Percentiles rank a stretch among this genome's conserved stretches.
Conservation (phyloP, 1,140 invertebrate genomes). For the Halesus radiatus region DNA sequence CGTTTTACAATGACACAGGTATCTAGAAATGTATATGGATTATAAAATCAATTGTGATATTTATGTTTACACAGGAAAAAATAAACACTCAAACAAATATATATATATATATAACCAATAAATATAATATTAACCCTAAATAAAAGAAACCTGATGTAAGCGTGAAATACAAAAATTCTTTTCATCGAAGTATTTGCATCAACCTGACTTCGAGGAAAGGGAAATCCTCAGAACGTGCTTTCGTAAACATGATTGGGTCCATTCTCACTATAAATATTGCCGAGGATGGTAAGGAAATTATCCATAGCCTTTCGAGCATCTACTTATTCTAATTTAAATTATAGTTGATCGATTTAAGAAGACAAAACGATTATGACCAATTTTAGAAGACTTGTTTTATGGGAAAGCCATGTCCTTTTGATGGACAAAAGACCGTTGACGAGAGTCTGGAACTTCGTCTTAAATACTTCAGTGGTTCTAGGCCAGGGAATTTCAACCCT, state of each 20-base stretch:
- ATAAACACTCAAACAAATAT: too few species aligned
- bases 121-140: too few species aligned
- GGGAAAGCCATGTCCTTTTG: slow-evolving; percentile 49
- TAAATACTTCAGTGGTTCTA: slow-evolving; percentile 1
- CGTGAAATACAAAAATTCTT: too few species aligned
- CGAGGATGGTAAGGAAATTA: slow-evolving; percentile 1
- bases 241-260: neutral
- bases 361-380: slow-evolving; percentile 34
- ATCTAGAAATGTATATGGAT: too few species aligned
- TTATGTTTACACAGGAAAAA: too few species aligned
- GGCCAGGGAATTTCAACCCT: neutral
- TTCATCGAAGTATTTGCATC: too few species aligned
- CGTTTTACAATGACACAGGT: too few species aligned
- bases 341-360: slow-evolving; percentile 9
- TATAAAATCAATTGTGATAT: too few species aligned
- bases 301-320: neutral
- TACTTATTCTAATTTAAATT: slow-evolving; percentile 49
- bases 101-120: too few species aligned
- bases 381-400: slow-evolving; percentile 40
- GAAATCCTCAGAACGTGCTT: neutral
- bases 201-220: too few species aligned
- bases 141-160: too few species aligned
- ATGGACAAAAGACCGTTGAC: slow-evolving; percentile 42
- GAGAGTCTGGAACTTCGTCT: slow-evolving; percentile 15
- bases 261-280: slow-evolving; percentile 15